Evolutionary conservation across 2,888 invertebrate species (phyloP), one percentile per base, ranked within the genome.

Genomic region (Drosophila subsilvestris): DNA sequence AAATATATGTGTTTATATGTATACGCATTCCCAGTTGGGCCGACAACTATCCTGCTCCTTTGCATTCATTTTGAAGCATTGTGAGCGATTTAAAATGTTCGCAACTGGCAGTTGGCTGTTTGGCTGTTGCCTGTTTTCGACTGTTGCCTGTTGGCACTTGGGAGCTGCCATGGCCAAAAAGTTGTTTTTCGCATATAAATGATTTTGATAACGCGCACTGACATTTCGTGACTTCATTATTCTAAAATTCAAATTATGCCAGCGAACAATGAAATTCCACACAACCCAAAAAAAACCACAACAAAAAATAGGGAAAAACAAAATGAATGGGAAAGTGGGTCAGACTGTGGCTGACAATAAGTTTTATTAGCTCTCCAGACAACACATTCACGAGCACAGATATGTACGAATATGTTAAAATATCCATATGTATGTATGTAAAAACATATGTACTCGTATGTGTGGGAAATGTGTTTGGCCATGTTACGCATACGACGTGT

Each of bases 161-260:
- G 72, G 63, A 73, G 56, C 54, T 25, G 44, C 54, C 57, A 68
- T 43, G 60, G 42, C 60, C 43, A 44, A 29, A 60, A 60, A 67
- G 63, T 61, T 67, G 58, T 45, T 25, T 58, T 67, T 60, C 50
- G 75, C 68, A 78, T 66, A 63, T 66, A 78, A 63, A 69, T 76
- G 66, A 69, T 78, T 68, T 75, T 75, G 75, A 78, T 75, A 78
- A 78, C 77, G 65, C 73, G 62, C 60, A 59, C 69, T 69, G 75
- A 74, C 75, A 79, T 67, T 56, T 73, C 71, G 75, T 65, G 59
- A 70, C 59, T 74, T 69, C 29, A 65, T 75, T 67, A 74, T 69
- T 77, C 65, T 65, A 44, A 71, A 75, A 79, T 77, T 77, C 60
- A 75, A 79, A 80, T 79, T 71, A 78, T 71, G 59, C 66, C 43